Evolutionary conservation across 2,797 vertebrate species (phyloP), one percentile per base, ranked within the genome.

Genomic region (Acrocephalus scirpaceus): DNA sequence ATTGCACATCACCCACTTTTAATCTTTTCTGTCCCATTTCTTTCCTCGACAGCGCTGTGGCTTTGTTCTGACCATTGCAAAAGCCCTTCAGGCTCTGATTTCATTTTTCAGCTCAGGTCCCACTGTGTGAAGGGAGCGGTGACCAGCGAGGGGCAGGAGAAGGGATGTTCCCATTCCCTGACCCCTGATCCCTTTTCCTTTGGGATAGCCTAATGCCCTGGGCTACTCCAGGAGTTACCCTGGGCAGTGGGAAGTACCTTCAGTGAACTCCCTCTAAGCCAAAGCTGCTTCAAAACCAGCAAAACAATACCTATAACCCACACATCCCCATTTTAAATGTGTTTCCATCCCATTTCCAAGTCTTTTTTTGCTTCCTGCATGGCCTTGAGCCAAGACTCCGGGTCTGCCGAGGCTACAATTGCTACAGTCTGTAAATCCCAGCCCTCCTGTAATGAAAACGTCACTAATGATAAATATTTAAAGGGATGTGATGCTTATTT

Each of bases 401-500:
- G 30, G 42, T 10, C 4, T 11, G 2, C 71, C 10, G 0, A 74
- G 73, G 79, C 83, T 88, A 71, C 11, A 1, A 58, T 51, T 77
- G 40, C 75, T 71, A 21, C 42, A 34, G 54, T 44, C 13, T 4
- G 57, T n/a, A 69, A 88, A 51, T 70, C 89, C 73, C 86, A 93
- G 71, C 48, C 61, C 53, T 88, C 67, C 89, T 69, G 32, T 67
- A 87, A 92, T 91, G 85, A 94, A 97, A 94, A 93, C 50, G 71
- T 81, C 95, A 93, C 65, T 88, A 85, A 80, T 58, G 90, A 95
- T 92, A 93, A 97, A 96, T 81, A 86, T 78, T 95, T 92, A 81
- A 95, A 70, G 67, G 77, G 47, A 51, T 66, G 78, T 11, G 10
- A 73, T 92, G 91, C 74, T 96, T 96, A 88, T 94, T 88, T 94